Evolutionary conservation across 2,113 vertebrate species (phyloP), one percentile per base, ranked within the genome.

Genomic region (Trogon melanurus): DNA sequence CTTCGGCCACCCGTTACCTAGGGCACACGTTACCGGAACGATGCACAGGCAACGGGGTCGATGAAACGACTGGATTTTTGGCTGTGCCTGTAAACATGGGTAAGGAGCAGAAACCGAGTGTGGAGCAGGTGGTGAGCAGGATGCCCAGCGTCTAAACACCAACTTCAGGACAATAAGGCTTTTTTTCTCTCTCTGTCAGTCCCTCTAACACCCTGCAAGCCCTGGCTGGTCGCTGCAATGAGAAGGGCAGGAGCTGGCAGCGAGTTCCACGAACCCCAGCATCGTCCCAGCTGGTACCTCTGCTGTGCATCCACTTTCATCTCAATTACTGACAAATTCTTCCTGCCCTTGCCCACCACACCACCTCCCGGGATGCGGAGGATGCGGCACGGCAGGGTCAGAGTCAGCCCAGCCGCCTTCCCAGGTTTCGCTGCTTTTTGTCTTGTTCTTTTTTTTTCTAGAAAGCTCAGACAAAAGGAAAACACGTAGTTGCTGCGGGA

Each of bases 391-490:
- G 2, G 58, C 89, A 36, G 50, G 70, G 57, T 25, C 76, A 53
- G 15, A 1, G 21, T 32, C 5, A 2, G 30, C 41, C 75, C 85
- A 36, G 79, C 75, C 57, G 75, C 58, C 86, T 78, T 72, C 47
- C 48, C 51, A 72, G 75, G 47, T 95, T 91, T 75, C 65, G 72
- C 41, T 50, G 12, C 9, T 65, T 94, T 82, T 76, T 50, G 20
- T 53, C n/a, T 53, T 48, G n/a, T 44, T 41, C 7, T 62, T 60
- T 16, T 26, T 53, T 61, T 54, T 61, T 36, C 5, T 54, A 72
- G 44, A 45, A 70, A 62, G 62, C 58, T 85, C 54, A 58, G 76
- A 91, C 81, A 95, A 83, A 95, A 96, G 71, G 70, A 66, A 71
- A 83, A 66, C 9, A 65, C 7, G 47, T 21, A 75, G 91, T 48